phyloP scores from a whole-genome alignment of 2,113 vertebrate species.

The Larimichthys crocea region DNA sequence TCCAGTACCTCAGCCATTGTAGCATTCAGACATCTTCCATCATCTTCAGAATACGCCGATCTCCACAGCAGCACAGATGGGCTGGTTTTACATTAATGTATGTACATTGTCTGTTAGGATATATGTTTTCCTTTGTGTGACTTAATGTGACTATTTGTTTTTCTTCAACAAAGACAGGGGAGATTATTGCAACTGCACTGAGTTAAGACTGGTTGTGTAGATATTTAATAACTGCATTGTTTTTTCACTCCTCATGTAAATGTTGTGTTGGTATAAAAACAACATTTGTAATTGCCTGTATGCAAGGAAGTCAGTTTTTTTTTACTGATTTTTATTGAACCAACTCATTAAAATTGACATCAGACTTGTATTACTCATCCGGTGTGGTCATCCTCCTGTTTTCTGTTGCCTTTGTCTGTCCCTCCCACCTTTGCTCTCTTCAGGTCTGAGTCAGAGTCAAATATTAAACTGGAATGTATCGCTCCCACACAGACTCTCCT shows the following conservation, averaged over 20 bases:
- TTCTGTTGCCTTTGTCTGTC: constrained; percentile 16
- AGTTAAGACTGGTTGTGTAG: background rate
- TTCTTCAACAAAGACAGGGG: background rate
- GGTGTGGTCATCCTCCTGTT: constrained; percentile 52
- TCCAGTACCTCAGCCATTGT: constrained; percentile 70
- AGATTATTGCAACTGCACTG: constrained; percentile 12
- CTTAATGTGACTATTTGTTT: background rate
- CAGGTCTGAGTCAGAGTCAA: constrained; percentile 73
- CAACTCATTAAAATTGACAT: constrained; percentile 50
- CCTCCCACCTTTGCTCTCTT: constrained; percentile 38
- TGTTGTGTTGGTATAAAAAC: constrained; percentile 17
- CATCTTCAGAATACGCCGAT: constrained; percentile 2
- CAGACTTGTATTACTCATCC: constrained; percentile 47
- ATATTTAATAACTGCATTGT: constrained; percentile 19
- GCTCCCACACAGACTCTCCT: constrained; percentile 76
- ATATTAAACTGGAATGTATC: constrained; percentile 84
- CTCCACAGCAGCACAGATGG: constrained; percentile 3
- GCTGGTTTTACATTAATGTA: constrained; percentile 16
- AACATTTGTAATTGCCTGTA: constrained; percentile 7
- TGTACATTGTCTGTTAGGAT: constrained; percentile 3
- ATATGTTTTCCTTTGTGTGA: constrained; percentile 12
- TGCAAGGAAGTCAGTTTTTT: constrained; percentile 15
- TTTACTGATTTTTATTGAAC: constrained; percentile 21
- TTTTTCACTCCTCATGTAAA: background rate
- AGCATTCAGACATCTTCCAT: constrained; percentile 29